phyloP scores from a whole-genome alignment of 2,888 invertebrate genomes.

The Meloe dianella region DNA sequence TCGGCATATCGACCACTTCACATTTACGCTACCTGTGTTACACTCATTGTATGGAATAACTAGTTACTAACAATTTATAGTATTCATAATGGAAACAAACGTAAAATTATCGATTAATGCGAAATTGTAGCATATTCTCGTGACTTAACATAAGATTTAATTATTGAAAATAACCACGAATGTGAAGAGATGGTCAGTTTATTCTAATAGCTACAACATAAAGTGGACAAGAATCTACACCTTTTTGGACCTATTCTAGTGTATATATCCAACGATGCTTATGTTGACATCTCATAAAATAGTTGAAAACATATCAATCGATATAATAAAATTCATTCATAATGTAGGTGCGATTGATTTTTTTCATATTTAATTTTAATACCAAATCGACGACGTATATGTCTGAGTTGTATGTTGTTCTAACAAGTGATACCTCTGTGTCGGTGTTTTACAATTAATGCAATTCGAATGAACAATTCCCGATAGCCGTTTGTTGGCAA shows the following conservation, averaged over 20 bases:
- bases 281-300: not conserved
- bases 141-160: not conserved
- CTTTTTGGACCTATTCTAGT: too few species aligned
- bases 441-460: slow-evolving; percentile 43
- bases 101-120: not conserved
- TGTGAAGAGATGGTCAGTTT: too few species aligned
- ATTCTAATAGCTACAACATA: too few species aligned
- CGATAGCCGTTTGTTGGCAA: slow-evolving; percentile 14
- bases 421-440: slow-evolving; percentile 32
- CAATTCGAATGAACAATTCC: slow-evolving; percentile 41
- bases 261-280: too few species aligned
- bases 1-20: slow-evolving; percentile 33
- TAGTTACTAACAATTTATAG: not conserved
- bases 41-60: slow-evolving; percentile 33
- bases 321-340: not conserved
- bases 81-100: not conserved
- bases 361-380: not conserved
- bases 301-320: not conserved
- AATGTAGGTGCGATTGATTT: not conserved
- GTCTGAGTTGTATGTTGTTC: slow-evolving; percentile 12
- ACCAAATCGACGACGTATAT: not conserved
- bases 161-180: too few species aligned
- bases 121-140: not conserved
- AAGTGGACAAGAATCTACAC: too few species aligned
- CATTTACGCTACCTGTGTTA: slow-evolving; percentile 40